Percentiles rank a stretch among this genome's conserved stretches.
Evolutionary conservation across 2,113 vertebrate genomes (phyloP).

Genomic region (Bubalus kerabau): DNA sequence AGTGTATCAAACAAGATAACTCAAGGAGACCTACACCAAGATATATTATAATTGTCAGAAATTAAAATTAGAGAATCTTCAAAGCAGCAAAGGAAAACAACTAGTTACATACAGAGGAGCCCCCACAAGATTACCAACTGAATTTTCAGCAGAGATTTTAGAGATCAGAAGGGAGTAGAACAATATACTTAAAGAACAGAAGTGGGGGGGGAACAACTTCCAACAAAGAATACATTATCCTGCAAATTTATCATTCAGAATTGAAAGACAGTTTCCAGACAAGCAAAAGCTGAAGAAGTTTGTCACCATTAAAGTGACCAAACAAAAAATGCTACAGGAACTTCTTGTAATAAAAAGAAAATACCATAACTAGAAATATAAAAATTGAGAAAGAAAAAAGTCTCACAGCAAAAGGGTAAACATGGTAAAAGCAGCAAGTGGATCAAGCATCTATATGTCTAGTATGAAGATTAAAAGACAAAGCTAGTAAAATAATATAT

Average conservation of each 20-base stretch:
- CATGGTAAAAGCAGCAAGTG: neutral
- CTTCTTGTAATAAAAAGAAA: neutral
- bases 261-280: neutral
- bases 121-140: neutral
- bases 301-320: neutral
- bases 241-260: neutral
- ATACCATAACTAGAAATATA: neutral
- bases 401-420: neutral
- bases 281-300: neutral
- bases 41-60: neutral
- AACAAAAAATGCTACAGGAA: neutral
- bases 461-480: neutral
- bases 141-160: neutral
- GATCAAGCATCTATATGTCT: neutral
- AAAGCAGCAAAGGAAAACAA: neutral
- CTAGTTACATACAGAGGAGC: neutral
- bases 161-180: neutral
- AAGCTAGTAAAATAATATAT: neutral
- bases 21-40: neutral
- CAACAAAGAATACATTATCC: neutral
- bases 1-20: neutral
- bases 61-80: neutral
- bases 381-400: neutral
- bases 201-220: neutral
- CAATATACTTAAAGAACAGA: neutral